These are phyloP conservation scores for Amyelois transitella DNA, from an alignment of 1,140 invertebrate genomes.

Conservation along the genomic window DNA sequence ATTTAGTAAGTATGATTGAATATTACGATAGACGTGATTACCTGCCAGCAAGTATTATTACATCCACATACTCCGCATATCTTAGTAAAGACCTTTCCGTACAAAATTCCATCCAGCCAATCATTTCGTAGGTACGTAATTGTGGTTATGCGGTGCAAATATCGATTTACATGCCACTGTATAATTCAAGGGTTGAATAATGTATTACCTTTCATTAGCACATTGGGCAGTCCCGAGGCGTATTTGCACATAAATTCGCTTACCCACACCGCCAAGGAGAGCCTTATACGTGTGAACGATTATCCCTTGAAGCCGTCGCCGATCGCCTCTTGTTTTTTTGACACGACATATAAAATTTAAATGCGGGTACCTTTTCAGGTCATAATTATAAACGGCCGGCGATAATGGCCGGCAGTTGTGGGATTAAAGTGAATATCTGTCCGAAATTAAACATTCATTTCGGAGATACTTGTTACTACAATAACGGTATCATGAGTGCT, in stretches of 20 bases:
- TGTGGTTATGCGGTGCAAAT: constrained; percentile 68
- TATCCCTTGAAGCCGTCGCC: constrained; percentile 43
- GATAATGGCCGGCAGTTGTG: constrained; percentile 2
- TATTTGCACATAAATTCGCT: constrained; percentile 72
- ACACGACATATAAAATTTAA: constrained; percentile 9
- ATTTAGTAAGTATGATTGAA: not conserved
- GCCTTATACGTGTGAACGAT: constrained; percentile 56
- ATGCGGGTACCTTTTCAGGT: not conserved
- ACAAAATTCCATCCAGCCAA: constrained; percentile 34
- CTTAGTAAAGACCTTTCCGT: not conserved
- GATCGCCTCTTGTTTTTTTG: constrained; percentile 18
- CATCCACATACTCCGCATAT: not conserved
- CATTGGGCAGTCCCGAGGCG: constrained; percentile 65
- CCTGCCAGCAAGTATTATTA: not conserved
- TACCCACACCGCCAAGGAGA: constrained; percentile 56
- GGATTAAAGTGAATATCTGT: not conserved
- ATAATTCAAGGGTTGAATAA: constrained; percentile 73
- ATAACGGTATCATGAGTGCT: not conserved
- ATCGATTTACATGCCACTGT: constrained; percentile 73
- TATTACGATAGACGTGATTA: not conserved
- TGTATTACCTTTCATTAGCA: constrained; percentile 74
- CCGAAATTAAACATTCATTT: not conserved
- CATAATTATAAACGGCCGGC: not conserved
- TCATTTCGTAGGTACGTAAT: constrained; percentile 46
- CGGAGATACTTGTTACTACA: not conserved